phyloP scores from a whole-genome alignment of 2,888 invertebrate species.

The Eupeodes luniger region DNA sequence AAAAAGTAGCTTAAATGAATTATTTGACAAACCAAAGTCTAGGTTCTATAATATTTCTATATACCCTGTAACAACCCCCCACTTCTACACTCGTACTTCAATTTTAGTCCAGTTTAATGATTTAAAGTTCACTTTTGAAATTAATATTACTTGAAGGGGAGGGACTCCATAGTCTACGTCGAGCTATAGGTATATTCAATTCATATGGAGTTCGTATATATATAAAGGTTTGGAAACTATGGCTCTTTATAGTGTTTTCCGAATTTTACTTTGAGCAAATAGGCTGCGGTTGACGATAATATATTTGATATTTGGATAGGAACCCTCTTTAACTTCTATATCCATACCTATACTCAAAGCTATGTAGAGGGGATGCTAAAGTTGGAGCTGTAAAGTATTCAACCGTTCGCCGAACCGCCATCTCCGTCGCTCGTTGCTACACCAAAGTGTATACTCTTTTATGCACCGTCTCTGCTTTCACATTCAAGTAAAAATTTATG shows the following conservation, averaged over 20 bases:
- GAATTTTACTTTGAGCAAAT: conserved; percentile 65
- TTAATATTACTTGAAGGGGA: conserved; percentile 59
- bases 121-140: conserved; percentile 70
- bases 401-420: neutral
- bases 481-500: conserved; percentile 15
- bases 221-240: neutral
- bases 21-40: conserved; percentile 47
- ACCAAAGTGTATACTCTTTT: neutral
- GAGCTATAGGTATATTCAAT: neutral
- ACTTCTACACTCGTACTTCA: too few relatives aligned
- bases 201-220: neutral
- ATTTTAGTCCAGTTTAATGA: conserved; percentile 54
- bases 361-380: conserved; percentile 8
- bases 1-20: conserved; percentile 60
- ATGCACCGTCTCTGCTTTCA: conserved; percentile 32
- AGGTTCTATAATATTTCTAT: neutral
- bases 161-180: neutral
- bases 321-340: neutral
- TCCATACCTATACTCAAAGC: neutral
- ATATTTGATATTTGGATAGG: conserved; percentile 66
- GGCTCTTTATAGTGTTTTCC: conserved; percentile 45
- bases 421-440: neutral
- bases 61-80: neutral
- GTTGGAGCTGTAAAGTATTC: conserved; percentile 37
- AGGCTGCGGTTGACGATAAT: conserved; percentile 75